Evolutionary conservation across 2,113 vertebrate species (phyloP), one percentile per base, ranked within the genome.

Genomic region (Stigmatopora argus): DNA sequence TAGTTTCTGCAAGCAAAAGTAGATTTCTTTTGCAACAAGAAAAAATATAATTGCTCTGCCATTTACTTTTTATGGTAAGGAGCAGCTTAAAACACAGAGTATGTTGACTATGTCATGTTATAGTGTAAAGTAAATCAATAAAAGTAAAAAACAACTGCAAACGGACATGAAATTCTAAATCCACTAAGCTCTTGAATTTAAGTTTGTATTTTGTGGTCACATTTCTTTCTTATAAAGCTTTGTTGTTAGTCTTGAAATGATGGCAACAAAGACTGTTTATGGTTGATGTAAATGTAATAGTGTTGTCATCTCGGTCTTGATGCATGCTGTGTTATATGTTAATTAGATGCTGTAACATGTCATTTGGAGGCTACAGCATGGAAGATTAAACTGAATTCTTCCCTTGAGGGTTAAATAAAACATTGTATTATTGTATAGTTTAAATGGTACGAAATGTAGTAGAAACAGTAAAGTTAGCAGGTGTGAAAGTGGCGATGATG

Each of bases 261-360:
- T 12, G 4, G 13, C 19, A 1, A 53, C 51, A 53, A 53, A 21
- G 51, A 21, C 21, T 23, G 15, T 49, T 51, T 12, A 11, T 10
- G 10, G 21, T 23, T 4, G 21, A 12, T 21, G 13, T 19, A 4
- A 53, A 53, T 12, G 67, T 41, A 69, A 66, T 23, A 18, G 68
- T 66, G 83, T 84, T 87, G 87, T 88, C 79, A 44, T 58, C 62
- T 75, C 45, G 38, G 69, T 69, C 75, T 53, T 53, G 51, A 26
- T 23, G 21, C 11, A 53, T 23, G 19, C 13, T 53, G 51, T 13
- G 21, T 11, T 23, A 19, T 53, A 3, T 13, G 21, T 9, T 12
- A 53, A 53, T 23, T 53, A 12, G 51, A 23, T 52, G n/a, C 21
- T 13, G 55, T 7, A 18, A 35, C 6, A 57, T 35, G 26, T 35